Evolutionary conservation across 2,113 vertebrate genomes (phyloP).

Genomic region (Rhea americana): DNA sequence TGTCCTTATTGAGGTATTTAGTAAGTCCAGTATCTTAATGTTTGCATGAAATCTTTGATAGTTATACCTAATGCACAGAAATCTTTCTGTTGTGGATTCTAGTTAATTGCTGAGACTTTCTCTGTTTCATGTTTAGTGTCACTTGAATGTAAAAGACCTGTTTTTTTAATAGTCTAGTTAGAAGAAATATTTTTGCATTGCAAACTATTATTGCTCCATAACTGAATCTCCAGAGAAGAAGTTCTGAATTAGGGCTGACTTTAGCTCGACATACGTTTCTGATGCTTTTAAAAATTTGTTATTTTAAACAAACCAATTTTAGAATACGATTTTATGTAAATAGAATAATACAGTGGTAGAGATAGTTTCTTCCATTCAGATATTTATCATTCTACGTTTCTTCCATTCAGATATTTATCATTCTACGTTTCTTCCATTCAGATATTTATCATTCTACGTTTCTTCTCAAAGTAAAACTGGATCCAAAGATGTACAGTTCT

Average conservation of each 20-base stretch:
- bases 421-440: too few species aligned
- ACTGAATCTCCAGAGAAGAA: not conserved
- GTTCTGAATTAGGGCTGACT: not conserved
- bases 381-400: not conserved
- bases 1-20: not conserved
- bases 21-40: not conserved
- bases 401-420: too few species aligned
- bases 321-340: not conserved
- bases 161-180: not conserved
- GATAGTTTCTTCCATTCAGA: accelerated
- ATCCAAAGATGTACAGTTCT: not conserved
- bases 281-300: not conserved
- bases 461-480: not conserved
- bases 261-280: not conserved
- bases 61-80: not conserved
- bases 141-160: not conserved
- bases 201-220: not conserved
- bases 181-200: not conserved
- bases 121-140: not conserved
- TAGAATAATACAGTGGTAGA: not conserved
- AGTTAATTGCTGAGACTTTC: not conserved
- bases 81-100: not conserved
- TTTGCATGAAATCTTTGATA: not conserved
- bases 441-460: too few species aligned
- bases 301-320: not conserved